Evolutionary conservation across 2,888 invertebrate species (phyloP).

Genomic region (Perizoma affinitatum): DNA sequence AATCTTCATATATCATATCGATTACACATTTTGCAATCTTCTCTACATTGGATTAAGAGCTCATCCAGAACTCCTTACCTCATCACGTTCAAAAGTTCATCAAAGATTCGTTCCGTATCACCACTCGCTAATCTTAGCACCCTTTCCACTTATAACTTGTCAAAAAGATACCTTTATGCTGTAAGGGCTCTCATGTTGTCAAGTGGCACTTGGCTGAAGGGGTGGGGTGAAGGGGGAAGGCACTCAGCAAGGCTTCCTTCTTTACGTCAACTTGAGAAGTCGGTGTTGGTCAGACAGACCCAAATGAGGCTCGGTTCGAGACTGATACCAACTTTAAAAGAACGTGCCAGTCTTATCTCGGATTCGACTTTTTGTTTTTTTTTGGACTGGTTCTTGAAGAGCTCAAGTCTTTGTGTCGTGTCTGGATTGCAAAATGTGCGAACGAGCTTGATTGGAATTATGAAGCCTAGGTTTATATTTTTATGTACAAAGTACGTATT

Average conservation of each 20-base stretch:
- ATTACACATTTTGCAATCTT: no score
- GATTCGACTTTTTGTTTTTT: conserved; percentile 21
- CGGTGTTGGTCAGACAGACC: conserved; percentile 65
- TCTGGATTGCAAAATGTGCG: not conserved
- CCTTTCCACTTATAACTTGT: conserved; percentile 53
- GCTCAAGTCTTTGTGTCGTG: conserved; percentile 13
- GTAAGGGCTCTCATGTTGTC: conserved; percentile 38
- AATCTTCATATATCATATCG: no score
- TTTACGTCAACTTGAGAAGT: conserved; percentile 76
- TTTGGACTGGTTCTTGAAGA: conserved; percentile 2
- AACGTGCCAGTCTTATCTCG: conserved; percentile 58
- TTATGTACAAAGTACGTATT: no score
- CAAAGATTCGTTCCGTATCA: conserved; percentile 19
- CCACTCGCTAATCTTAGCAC: conserved; percentile 50
- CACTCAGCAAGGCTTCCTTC: conserved; percentile 58
- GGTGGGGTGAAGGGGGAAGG: conserved; percentile 33
- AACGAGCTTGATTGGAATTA: no score
- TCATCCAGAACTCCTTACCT: not conserved
- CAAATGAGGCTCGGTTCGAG: conserved; percentile 67
- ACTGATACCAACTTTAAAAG: conserved; percentile 74
- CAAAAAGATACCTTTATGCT: conserved; percentile 70
- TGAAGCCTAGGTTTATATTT: no score
- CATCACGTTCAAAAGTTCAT: conserved; percentile 22
- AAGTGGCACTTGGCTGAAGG: conserved; percentile 53
- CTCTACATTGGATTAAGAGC: no score